Conservation (phyloP, 2,888 invertebrate species). For the Melinopterus prodromus region DNA sequence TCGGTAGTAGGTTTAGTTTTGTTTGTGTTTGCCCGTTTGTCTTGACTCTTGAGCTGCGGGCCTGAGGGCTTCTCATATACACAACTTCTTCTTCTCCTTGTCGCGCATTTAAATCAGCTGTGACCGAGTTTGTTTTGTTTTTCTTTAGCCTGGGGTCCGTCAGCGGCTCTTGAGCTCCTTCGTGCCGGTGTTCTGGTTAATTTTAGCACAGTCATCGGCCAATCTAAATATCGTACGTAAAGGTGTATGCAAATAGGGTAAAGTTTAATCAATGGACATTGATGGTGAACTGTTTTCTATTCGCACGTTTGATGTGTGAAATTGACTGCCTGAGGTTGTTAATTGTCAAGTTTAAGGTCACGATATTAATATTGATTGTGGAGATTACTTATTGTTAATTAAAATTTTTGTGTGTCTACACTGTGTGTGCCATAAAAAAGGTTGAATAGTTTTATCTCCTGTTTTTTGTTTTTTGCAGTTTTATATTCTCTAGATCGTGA, state of each 20-base stretch:
- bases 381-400: no score
- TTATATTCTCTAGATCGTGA: no score
- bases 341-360: neutral
- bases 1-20: neutral
- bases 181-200: neutral
- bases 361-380: neutral
- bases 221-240: neutral
- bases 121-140: constrained; percentile 4
- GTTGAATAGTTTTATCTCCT: no score
- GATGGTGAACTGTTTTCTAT: neutral
- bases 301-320: neutral
- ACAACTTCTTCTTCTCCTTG: neutral
- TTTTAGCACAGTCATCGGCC: neutral
- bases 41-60: neutral
- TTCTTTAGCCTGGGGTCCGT: neutral
- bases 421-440: no score
- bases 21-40: neutral
- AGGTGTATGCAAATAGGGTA: neutral
- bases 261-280: neutral
- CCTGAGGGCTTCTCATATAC: neutral
- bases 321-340: neutral
- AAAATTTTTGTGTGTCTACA: no score
- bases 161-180: neutral
- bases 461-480: no score
- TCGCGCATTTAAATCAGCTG: neutral